These are phyloP conservation scores for Gortyna flavago DNA, from an alignment of 2,888 invertebrate species.

Conservation along the genomic window DNA sequence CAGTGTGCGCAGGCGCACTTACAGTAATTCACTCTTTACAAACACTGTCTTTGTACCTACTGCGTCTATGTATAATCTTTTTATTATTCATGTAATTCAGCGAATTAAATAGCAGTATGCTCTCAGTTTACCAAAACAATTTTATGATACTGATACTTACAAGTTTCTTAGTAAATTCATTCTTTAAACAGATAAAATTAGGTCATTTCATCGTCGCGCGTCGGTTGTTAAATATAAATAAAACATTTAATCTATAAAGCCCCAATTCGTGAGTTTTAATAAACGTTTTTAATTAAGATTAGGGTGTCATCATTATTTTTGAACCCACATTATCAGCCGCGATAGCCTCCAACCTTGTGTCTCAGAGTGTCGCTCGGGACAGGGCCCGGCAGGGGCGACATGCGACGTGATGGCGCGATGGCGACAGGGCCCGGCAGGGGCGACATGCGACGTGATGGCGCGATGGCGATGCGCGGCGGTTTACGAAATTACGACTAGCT, in stretches of 20 bases:
- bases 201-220: slow-evolving; percentile 23
- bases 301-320: slow-evolving; percentile 76
- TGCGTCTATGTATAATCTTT: not conserved
- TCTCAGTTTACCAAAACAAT: slow-evolving; percentile 10
- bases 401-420: not conserved
- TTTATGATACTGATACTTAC: not conserved
- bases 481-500: slow-evolving; percentile 71
- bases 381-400: too few relatives aligned
- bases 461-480: slow-evolving; percentile 38
- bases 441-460: not conserved
- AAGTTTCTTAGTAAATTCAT: not conserved
- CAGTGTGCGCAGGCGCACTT: slow-evolving; percentile 20
- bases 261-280: slow-evolving; percentile 49
- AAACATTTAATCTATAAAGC: slow-evolving; percentile 42
- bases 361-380: slow-evolving; percentile 68
- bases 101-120: not conserved
- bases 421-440: not conserved
- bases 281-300: slow-evolving; percentile 58
- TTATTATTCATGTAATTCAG: slow-evolving; percentile 6
- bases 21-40: not conserved
- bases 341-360: slow-evolving; percentile 76
- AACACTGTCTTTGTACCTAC: slow-evolving; percentile 1
- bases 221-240: slow-evolving; percentile 44
- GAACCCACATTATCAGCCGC: slow-evolving; percentile 73
- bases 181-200: slow-evolving; percentile 24